These are phyloP conservation scores for Melinaea marsaeus DNA, from an alignment of 2,888 invertebrate genomes.

Conservation along the genomic window DNA sequence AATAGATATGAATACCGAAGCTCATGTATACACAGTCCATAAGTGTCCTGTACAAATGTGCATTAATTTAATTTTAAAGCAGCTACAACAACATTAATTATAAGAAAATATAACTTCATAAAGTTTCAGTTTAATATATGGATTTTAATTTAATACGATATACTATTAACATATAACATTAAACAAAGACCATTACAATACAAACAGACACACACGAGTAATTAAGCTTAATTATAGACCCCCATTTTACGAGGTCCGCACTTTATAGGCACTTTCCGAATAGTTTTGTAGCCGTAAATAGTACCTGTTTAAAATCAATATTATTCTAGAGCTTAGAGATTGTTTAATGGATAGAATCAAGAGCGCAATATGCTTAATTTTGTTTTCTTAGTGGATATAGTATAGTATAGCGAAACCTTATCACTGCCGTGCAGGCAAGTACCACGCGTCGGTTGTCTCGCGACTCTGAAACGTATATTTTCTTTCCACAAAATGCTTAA, in stretches of 20 bases:
- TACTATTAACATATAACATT: conserved; percentile 8
- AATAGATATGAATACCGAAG: too few species aligned
- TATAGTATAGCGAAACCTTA: too few species aligned
- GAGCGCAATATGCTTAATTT: conserved; percentile 69
- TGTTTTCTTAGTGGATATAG: conserved; percentile 64
- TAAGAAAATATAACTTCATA: too few species aligned
- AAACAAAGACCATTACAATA: conserved; percentile 15
- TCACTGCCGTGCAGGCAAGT: conserved; percentile 68
- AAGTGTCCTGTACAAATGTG: too few species aligned
- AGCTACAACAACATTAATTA: too few species aligned
- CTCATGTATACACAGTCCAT: too few species aligned
- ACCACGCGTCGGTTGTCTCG: too few species aligned
- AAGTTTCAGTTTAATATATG: too few species aligned
- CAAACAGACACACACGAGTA: conserved; percentile 25
- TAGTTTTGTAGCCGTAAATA: conserved; percentile 43
- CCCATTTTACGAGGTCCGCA: conserved; percentile 40
- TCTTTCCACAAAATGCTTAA: conserved; percentile 66
- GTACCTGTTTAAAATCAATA: too few species aligned
- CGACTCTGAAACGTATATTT: too few species aligned
- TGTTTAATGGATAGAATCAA: conserved; percentile 59
- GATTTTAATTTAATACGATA: conserved; percentile 8
- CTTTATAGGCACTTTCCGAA: conserved; percentile 48
- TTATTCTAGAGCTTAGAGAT: too few species aligned
- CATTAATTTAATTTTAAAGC: too few species aligned
- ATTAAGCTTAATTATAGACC: conserved; percentile 40